phyloP scores from a whole-genome alignment of 1,140 invertebrate genomes.

The Watersipora subatra region DNA sequence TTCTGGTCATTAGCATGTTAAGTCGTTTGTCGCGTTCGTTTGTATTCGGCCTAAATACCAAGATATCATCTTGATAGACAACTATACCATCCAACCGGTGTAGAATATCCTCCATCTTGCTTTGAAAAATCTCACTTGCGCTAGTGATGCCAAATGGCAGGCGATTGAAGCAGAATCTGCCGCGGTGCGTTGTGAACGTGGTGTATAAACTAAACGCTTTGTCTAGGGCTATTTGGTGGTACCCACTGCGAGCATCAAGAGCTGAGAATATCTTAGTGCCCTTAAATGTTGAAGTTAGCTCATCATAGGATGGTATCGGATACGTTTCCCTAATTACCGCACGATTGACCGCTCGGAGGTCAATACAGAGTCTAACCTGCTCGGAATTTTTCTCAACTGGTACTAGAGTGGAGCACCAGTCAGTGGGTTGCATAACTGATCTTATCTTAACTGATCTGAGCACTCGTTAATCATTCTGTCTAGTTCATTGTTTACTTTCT shows the following conservation, averaged over 20 bases:
- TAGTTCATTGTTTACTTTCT: too few relatives aligned
- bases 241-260: background rate
- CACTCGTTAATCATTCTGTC: background rate
- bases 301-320: background rate
- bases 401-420: background rate
- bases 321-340: background rate
- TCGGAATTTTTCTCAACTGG: background rate
- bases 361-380: background rate
- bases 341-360: background rate
- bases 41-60: slow-evolving; percentile 13
- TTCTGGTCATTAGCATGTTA: slow-evolving; percentile 13
- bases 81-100: slow-evolving; percentile 10
- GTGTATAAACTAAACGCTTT: background rate
- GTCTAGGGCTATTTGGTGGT: background rate
- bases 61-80: slow-evolving; percentile 18
- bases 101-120: slow-evolving; percentile 10
- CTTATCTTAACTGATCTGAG: too few relatives aligned
- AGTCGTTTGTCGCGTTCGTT: slow-evolving; percentile 16
- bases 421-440: background rate
- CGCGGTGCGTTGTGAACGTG: slow-evolving; percentile 6
- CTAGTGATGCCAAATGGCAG: slow-evolving; percentile 11
- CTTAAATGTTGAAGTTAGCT: background rate
- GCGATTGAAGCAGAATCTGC: slow-evolving; percentile 11
- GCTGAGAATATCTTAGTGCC: background rate
- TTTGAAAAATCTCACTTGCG: slow-evolving; percentile 10